These are phyloP conservation scores for Augochlora pura DNA, from an alignment of 1,140 invertebrate genomes.

Conservation along the genomic window DNA sequence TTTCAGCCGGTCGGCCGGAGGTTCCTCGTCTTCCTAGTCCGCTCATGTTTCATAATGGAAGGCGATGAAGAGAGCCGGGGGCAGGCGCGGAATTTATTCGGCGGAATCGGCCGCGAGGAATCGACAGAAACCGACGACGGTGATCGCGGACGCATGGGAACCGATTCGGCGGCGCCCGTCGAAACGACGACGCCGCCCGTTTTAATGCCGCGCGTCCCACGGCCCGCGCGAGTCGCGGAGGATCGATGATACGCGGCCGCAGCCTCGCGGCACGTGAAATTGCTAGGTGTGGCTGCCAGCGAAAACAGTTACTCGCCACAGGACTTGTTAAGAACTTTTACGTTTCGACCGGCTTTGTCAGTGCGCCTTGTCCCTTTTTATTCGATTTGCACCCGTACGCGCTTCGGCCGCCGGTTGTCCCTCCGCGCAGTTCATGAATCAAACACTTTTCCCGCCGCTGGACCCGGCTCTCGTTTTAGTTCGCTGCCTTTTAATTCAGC, in stretches of 20 bases:
- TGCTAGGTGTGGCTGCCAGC: slow-evolving; percentile 19
- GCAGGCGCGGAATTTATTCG: slow-evolving; percentile 24
- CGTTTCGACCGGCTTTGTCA: too few relatives aligned
- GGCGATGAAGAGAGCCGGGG: not conserved
- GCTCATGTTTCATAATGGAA: slow-evolving; percentile 38
- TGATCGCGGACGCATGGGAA: not conserved
- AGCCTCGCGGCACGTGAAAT: slow-evolving; percentile 35
- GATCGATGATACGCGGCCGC: slow-evolving; percentile 46
- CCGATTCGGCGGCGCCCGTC: not conserved
- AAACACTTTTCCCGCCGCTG: too few relatives aligned
- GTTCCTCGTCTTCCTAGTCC: slow-evolving; percentile 37
- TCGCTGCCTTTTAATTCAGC: too few relatives aligned
- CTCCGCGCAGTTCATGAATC: too few relatives aligned
- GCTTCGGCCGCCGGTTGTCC: too few relatives aligned
- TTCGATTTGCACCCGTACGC: too few relatives aligned
- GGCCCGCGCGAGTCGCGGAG: not conserved
- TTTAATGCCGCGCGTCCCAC: slow-evolving; percentile 1
- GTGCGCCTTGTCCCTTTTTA: too few relatives aligned
- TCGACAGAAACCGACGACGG: slow-evolving; percentile 3
- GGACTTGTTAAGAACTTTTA: not conserved
- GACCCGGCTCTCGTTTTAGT: too few relatives aligned
- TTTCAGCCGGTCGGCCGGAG: slow-evolving; percentile 19
- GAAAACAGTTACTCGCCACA: slow-evolving; percentile 22
- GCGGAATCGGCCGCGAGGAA: slow-evolving; percentile 7
- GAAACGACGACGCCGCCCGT: not conserved